Conservation (phyloP, 2,888 invertebrate species). For the Philhelius pedissequus region DNA sequence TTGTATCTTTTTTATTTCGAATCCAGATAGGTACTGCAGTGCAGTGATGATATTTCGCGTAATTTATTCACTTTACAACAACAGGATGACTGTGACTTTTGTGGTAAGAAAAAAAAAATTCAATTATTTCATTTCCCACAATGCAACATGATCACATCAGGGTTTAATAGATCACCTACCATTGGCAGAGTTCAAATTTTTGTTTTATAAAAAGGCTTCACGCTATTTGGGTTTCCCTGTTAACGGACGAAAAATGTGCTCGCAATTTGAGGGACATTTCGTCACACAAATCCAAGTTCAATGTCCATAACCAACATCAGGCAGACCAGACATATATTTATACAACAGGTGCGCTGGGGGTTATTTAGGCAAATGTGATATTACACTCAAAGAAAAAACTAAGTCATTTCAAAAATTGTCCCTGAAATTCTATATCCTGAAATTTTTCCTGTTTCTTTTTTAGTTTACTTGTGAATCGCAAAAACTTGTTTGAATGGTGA, state of each 20-base stretch:
- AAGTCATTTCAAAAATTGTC: too few relatives aligned
- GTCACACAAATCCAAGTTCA: constrained; percentile 51
- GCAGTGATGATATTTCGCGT: constrained; percentile 54
- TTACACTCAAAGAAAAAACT: background rate
- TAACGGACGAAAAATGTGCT: background rate
- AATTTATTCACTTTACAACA: constrained; percentile 35
- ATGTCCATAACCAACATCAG: constrained; percentile 25
- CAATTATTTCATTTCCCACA: constrained; percentile 49
- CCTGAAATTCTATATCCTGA: too few relatives aligned
- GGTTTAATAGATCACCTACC: constrained; percentile 59
- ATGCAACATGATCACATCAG: constrained; percentile 15
- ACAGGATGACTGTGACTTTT: constrained; percentile 40
- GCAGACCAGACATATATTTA: background rate
- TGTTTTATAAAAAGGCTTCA: constrained; percentile 44
- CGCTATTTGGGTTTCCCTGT: constrained; percentile 30
- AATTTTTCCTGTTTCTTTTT: too few relatives aligned
- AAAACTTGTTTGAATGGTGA: background rate
- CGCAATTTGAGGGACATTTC: constrained; percentile 5
- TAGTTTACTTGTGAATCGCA: too few relatives aligned
- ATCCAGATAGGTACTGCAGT: background rate
- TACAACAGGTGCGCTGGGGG: constrained; percentile 46
- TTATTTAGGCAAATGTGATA: background rate
- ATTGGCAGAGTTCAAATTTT: background rate
- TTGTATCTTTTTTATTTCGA: background rate
- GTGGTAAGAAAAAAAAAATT: background rate